These are phyloP conservation scores for Sebastes steindachneri DNA, from an alignment of 2,797 vertebrate species.

Conservation along the genomic window DNA sequence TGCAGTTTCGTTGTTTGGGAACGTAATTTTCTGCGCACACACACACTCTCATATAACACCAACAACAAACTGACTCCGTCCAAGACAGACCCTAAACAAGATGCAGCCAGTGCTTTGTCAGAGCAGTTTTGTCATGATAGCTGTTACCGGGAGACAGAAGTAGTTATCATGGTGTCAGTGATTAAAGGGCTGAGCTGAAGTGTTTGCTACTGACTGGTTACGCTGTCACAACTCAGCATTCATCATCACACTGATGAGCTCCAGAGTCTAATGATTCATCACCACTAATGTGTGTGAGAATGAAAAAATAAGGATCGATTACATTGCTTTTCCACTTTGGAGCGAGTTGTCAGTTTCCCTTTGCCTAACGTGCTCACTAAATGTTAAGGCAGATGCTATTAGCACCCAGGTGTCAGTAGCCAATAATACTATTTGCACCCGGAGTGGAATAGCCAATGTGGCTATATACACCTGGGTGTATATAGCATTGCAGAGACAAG, in stretches of 20 bases:
- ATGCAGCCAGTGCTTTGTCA: neutral
- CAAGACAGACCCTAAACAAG: neutral
- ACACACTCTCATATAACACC: neutral
- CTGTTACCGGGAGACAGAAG: slow-evolving; percentile 26
- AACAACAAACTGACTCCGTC: neutral
- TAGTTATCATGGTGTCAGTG: slow-evolving; percentile 50
- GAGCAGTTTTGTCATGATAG: slow-evolving; percentile 25
- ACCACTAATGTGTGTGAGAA: neutral
- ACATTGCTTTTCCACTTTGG: slow-evolving; percentile 11
- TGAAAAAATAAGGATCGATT: slow-evolving; percentile 44
- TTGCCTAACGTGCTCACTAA: neutral
- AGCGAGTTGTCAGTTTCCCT: slow-evolving; percentile 13
- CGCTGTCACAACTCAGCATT: slow-evolving; percentile 55
- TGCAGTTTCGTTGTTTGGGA: neutral
- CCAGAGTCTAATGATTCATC: slow-evolving; percentile 21
- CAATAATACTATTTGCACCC: too few species aligned
- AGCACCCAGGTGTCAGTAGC: too few species aligned
- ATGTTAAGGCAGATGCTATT: neutral
- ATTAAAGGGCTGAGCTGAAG: slow-evolving; percentile 48
- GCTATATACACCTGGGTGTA: too few species aligned
- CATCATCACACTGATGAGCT: slow-evolving; percentile 59
- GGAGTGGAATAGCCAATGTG: too few species aligned
- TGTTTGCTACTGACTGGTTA: slow-evolving; percentile 36
- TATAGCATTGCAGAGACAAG: too few species aligned
- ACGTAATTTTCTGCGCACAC: neutral